Conservation (phyloP, 2,113 vertebrate genomes). For the Calypte anna region DNA sequence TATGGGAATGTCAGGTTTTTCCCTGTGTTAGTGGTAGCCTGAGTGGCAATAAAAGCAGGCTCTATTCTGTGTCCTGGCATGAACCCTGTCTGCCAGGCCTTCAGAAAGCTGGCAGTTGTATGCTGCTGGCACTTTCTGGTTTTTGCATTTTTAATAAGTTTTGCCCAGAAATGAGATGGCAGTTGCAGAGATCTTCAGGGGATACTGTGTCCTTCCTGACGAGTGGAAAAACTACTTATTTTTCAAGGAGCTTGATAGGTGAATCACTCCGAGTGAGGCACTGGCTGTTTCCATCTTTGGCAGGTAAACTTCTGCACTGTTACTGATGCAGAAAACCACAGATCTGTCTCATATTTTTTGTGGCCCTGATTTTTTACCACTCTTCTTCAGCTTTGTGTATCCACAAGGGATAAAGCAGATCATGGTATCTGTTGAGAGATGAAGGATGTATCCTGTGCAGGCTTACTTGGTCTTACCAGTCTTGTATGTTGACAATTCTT, state of each 20-base stretch:
- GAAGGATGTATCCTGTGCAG: neutral
- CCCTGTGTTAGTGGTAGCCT: neutral
- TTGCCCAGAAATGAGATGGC: constrained; percentile 47
- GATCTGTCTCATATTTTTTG: neutral
- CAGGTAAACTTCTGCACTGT: neutral
- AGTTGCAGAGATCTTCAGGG: constrained; percentile 39
- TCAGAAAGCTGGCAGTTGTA: neutral
- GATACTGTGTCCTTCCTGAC: constrained; percentile 36
- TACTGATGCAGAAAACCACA: neutral
- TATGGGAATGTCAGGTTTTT: neutral
- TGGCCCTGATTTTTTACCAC: neutral
- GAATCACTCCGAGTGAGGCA: neutral
- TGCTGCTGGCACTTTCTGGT: constrained; percentile 31
- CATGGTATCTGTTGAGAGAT: neutral
- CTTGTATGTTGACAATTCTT: neutral
- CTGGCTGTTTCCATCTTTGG: constrained; percentile 22
- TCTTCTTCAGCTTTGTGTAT: constrained; percentile 8
- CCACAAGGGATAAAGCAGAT: neutral
- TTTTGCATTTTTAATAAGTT: constrained; percentile 3
- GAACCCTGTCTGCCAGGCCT: constrained; percentile 9
- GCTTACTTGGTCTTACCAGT: neutral
- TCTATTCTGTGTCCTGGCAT: constrained; percentile 10
- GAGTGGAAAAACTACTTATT: constrained; percentile 39
- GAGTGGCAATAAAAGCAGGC: neutral
- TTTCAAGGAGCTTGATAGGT: constrained; percentile 23